Evolutionary conservation across 2,113 vertebrate genomes (phyloP), one percentile per base, ranked within the genome.

Genomic region (Epinephelus cyanopodus): DNA sequence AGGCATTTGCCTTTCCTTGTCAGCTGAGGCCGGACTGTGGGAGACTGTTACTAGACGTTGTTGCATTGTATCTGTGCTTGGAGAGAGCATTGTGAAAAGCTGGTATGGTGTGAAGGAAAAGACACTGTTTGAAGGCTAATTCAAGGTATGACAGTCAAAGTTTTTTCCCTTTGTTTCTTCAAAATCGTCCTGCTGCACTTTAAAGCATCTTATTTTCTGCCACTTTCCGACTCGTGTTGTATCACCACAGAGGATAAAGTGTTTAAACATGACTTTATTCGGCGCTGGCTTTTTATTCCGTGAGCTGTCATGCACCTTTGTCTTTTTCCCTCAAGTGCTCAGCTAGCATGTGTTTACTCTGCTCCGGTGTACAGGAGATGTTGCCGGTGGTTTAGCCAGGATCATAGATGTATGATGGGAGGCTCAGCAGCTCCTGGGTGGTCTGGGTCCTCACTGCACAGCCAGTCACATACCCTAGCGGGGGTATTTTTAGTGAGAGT

Each of bases 361-460:
- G 56, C 69, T 71, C 25, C 1, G 2, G 50, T 73, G 58, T 72
- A 62, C 45, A 63, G 64, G 80, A 27, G 48, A 74, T 71, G 70
- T 83, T 74, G 61, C n/a, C 21, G 37, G 53, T 53, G 57, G 70
- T 77, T 79, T 86, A 78, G 81, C 45, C 1, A 18, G 48, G 62
- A 79, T 75, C 13, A 10, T 75, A 73, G 82, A 87, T 76, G 75
- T 87, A 77, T 52, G 80, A 87, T 74, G 80, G 85, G 86, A 85
- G 84, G 81, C 87, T 89, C 70, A 18, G 76, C 57, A 15, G 77
- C 68, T 93, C 89, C 86, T 94, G 94, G 95, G 95, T 96, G 95
- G 95, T 95, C 94, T 68, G 3, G 7, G 81, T 89, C 81, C 87
- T 87, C 60, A 63, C 63, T 62, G 76, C 83, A 65, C 67, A 68